A percentile compares a stretch with the other conserved stretches of the same genome.
Evolutionary conservation across 2,113 vertebrate genomes (phyloP).

Genomic region (Poecilia latipinna): DNA sequence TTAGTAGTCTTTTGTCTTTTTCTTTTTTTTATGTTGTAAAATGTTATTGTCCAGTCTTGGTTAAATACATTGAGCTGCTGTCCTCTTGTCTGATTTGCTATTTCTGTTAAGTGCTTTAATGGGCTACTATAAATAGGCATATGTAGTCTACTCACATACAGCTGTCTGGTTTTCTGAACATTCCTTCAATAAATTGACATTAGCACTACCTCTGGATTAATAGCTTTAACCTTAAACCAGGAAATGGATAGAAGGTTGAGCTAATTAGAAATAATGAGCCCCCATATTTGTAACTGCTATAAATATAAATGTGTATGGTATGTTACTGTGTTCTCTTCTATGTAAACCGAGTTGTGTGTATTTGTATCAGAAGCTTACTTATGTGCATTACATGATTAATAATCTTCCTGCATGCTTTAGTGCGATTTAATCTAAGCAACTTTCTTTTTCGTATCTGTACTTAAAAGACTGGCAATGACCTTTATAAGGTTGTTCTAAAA

Average conservation of each 20-base stretch:
- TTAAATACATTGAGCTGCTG: neutral
- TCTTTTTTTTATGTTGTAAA: neutral
- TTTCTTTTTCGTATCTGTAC: neutral
- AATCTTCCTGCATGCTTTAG: no score
- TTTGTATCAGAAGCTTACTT: no score
- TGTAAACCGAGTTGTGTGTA: neutral
- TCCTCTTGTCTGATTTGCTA: no score
- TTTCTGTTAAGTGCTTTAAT: neutral
- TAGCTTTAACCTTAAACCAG: conserved; percentile 5
- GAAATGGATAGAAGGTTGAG: conserved; percentile 11
- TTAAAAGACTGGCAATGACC: neutral
- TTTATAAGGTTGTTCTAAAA: neutral
- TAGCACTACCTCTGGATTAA: conserved; percentile 3
- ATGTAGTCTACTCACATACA: neutral
- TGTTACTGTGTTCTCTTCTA: neutral
- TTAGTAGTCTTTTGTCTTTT: neutral
- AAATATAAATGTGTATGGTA: neutral
- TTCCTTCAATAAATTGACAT: neutral
- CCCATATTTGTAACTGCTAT: neutral
- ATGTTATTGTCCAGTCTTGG: neutral
- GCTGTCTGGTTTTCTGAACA: neutral
- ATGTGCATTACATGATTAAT: no score
- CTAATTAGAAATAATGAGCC: conserved; percentile 17
- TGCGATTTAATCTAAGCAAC: no score
- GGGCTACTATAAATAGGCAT: neutral